Evolutionary conservation across 2,888 invertebrate species (phyloP), one percentile per base, ranked within the genome.

Genomic region (Drosophila rellima): DNA sequence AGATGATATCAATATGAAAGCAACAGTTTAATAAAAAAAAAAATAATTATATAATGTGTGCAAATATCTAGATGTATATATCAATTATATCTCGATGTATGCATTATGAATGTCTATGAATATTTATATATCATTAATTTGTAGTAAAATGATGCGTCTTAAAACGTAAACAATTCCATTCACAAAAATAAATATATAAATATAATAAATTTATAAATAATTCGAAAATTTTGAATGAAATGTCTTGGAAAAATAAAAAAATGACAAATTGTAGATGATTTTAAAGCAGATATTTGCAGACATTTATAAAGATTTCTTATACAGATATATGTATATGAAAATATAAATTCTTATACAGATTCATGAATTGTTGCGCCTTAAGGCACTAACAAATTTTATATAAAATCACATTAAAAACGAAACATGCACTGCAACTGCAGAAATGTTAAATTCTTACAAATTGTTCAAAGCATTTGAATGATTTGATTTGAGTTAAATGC

Each of bases 1-100:
- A 87, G 88, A 83, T 84, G 83, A 84, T 88, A 84, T 84, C 84
- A 84, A 86, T 85, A 84, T 89, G 89, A 85, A 85, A 85, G 84
- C 89, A 85, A 87, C 85, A 88, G 79, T 74, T 85, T 44, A 68
- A 84, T 72, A 70, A 70, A 78, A 68, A 82, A 48, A 54, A 61
- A 56, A 61, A 57, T 52, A 44, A 40, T 7, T 59, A 59, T 67
- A 35, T 57, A 48, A 65, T 57, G 52, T 65, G 61, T 59, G 59
- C 48, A 55, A 45, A 66, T 79, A 72, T 74, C 57, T 51, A 63
- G 61, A 42, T 51, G 29, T 59, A 48, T 35, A 40, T 65, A 26
- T 57, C 51, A 48, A 1, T 31, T 67, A 44, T 55, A 29, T 62
- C 23, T 39, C 23, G 11, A 52, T 80, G 57, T 60, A 54, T 77